Conservation (phyloP, 2,797 vertebrate species). For the Acanthiza pusilla region DNA sequence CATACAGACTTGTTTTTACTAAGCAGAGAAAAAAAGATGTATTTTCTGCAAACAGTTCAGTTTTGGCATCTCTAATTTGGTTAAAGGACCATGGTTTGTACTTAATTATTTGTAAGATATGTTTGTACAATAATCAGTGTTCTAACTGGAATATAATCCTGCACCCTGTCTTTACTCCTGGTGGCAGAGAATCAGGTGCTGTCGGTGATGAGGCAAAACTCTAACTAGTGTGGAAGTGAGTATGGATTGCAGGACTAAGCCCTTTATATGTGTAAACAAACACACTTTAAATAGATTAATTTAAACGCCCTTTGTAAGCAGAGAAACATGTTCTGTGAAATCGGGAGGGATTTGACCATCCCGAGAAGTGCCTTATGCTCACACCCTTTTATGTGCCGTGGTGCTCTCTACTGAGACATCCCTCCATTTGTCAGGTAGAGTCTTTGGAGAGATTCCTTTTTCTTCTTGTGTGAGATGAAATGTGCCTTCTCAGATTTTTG, state of each 20-base stretch:
- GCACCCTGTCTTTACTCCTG: not conserved
- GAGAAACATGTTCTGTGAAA: slow-evolving; percentile 4
- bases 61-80: slow-evolving; percentile 28
- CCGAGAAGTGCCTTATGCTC: slow-evolving; percentile 32
- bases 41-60: not conserved
- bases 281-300: slow-evolving; percentile 32
- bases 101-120: slow-evolving; percentile 61
- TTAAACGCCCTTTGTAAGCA: not conserved
- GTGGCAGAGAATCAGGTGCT: not conserved
- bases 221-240: not conserved
- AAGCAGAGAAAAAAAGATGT: slow-evolving; percentile 1
- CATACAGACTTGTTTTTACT: slow-evolving; percentile 11
- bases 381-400: not conserved
- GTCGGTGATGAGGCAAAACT: slow-evolving; percentile 10
- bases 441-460: not conserved
- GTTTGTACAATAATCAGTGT: slow-evolving; percentile 25
- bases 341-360: not conserved
- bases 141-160: slow-evolving; percentile 11
- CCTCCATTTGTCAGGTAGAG: not conserved
- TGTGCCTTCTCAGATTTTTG: slow-evolving; percentile 1
- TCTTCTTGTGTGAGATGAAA: not conserved
- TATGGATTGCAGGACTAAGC: not conserved
- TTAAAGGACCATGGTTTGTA: slow-evolving; percentile 26
- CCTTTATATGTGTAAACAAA: slow-evolving; percentile 21
- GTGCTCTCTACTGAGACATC: not conserved